A percentile compares a stretch with the other conserved stretches of the same genome.
Conservation (phyloP, 23 tunicate species). For the Clavelina lepadiformis region DNA sequence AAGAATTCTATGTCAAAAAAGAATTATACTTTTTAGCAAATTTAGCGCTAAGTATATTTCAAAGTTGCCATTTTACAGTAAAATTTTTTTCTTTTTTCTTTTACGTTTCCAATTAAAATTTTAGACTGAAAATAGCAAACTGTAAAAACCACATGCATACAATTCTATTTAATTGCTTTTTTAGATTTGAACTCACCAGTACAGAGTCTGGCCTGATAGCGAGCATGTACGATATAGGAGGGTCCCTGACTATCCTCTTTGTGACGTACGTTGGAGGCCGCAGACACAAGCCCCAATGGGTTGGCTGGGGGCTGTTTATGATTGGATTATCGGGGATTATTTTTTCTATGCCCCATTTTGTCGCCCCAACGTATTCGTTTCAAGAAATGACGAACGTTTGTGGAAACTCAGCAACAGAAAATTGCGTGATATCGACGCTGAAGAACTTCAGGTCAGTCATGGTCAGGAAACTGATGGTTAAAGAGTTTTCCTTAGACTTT, state of each 20-base stretch:
- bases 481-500: no score
- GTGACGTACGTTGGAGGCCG: constrained; percentile 74
- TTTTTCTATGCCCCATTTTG: constrained; percentile 80
- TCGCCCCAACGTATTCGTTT: constrained; percentile 47
- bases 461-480: no score
- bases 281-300: constrained; percentile 80
- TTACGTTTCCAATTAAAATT: no score
- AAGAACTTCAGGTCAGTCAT: constrained; percentile 36
- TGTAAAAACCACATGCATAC: no score
- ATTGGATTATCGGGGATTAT: constrained; percentile 61
- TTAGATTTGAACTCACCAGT: constrained; percentile 78
- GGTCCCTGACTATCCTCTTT: constrained; percentile 35
- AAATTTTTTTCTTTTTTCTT: no score
- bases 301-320: constrained; percentile 77
- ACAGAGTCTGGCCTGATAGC: constrained; percentile 80
- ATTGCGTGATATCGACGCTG: constrained; percentile 20
- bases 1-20: no score
- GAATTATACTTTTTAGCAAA: no score
- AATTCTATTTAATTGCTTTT: no score
- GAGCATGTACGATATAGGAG: constrained; percentile 63
- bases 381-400: constrained; percentile 21
- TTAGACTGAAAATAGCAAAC: no score
- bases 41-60: no score
- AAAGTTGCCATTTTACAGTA: no score
- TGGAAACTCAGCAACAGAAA: constrained; percentile 7